Percentiles rank a stretch among this genome's conserved stretches.
Conservation (phyloP, 2,113 vertebrate species). For the Tragelaphus imberbis region DNA sequence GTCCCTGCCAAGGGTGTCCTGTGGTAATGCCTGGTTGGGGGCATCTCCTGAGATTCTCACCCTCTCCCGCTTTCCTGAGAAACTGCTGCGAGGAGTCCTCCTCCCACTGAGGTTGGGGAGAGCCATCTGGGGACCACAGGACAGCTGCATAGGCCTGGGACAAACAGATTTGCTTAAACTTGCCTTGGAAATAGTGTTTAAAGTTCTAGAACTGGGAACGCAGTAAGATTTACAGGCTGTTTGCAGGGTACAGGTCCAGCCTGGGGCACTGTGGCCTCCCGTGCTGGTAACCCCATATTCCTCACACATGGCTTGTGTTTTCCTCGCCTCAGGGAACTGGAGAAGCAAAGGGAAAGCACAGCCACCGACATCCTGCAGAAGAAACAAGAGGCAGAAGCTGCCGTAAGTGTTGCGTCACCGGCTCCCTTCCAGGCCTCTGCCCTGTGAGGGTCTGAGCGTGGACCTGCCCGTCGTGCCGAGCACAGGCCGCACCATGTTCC, state of each 20-base stretch:
- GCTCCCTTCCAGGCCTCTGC: background rate
- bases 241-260: background rate
- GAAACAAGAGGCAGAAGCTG: conserved; percentile 95
- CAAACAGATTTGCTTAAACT: background rate
- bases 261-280: background rate
- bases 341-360: conserved; percentile 91
- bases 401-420: conserved; percentile 80
- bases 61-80: background rate
- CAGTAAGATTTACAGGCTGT: background rate
- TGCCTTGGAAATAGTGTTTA: background rate
- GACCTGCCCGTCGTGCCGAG: rapidly evolving
- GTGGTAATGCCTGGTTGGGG: background rate
- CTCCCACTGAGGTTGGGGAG: background rate
- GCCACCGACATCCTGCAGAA: conserved; percentile 90
- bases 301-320: conserved; percentile 11
- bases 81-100: background rate
- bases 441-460: rapidly evolving
- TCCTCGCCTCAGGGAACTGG: conserved; percentile 87
- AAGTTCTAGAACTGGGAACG: background rate
- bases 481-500: rapidly evolving
- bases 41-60: background rate
- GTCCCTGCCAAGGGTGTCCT: background rate
- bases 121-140: background rate
- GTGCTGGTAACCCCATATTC: background rate
- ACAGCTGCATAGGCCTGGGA: background rate